These are phyloP conservation scores for Cataglyphis rosenhaueri DNA, from an alignment of 2,888 invertebrate species.

Conservation along the genomic window DNA sequence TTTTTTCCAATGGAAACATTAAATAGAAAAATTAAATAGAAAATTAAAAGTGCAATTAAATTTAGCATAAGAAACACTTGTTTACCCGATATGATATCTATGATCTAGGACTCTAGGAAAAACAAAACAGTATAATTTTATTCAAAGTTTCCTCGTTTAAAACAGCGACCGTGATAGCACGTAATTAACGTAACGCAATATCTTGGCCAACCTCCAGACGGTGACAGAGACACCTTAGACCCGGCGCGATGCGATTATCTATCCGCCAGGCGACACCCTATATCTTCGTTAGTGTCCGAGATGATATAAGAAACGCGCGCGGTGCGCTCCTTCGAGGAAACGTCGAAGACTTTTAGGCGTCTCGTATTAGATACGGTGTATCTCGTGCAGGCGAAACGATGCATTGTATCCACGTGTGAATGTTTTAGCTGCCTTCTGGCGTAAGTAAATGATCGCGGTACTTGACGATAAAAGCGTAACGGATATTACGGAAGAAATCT, in stretches of 20 bases:
- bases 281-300: conserved; percentile 49
- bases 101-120: not conserved
- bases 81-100: not conserved
- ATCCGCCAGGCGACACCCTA: conserved; percentile 47
- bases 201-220: conserved; percentile 22
- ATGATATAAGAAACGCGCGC: conserved; percentile 50
- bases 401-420: conserved; percentile 38
- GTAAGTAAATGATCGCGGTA: conserved; percentile 13
- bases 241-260: conserved; percentile 39
- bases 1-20: not conserved
- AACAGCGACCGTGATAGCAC: conserved; percentile 49
- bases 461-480: conserved; percentile 6
- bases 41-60: not conserved
- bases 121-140: not conserved
- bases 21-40: not conserved
- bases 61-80: not conserved
- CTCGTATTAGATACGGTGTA: conserved; percentile 46
- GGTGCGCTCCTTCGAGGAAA: conserved; percentile 46
- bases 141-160: conserved; percentile 24
- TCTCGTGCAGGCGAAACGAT: conserved; percentile 32
- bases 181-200: conserved; percentile 67
- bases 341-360: conserved; percentile 45
- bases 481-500: not conserved
- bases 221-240: conserved; percentile 31
- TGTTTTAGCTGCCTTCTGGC: conserved; percentile 4